Percentiles rank a stretch among this genome's conserved stretches.
Conservation (phyloP, 1,140 invertebrate genomes). For the Philotrypesis tridentata region DNA sequence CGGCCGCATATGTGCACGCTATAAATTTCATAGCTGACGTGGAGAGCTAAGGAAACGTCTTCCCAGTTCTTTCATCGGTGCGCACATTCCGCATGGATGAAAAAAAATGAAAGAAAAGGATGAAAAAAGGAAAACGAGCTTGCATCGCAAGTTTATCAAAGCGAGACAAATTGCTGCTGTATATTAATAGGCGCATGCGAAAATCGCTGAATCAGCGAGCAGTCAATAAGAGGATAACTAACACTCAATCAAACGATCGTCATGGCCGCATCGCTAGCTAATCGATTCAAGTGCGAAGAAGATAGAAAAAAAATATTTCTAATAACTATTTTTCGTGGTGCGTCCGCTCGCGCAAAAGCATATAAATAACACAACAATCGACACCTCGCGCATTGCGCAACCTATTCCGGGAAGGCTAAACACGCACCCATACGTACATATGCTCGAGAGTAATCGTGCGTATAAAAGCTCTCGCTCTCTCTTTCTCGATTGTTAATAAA, state of each 20-base stretch:
- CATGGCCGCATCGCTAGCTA: neutral
- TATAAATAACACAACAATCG: conserved; percentile 40
- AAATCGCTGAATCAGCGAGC: neutral
- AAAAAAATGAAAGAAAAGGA: neutral
- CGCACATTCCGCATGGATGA: neutral
- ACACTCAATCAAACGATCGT: conserved; percentile 14
- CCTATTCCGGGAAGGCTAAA: conserved; percentile 22
- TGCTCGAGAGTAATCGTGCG: neutral
- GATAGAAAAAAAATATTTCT: conserved; percentile 5
- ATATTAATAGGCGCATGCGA: neutral
- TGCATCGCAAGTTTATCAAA: neutral
- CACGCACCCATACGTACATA: neutral
- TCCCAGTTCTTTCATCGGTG: no score
- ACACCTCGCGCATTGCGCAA: conserved; percentile 23
- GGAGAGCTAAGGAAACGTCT: neutral
- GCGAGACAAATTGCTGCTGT: no score
- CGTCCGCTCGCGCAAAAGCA: conserved; percentile 14
- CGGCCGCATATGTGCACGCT: neutral
- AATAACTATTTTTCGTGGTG: conserved; percentile 2
- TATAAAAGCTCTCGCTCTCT: conserved; percentile 8
- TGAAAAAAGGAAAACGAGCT: neutral
- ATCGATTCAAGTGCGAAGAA: neutral
- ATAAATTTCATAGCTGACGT: neutral
- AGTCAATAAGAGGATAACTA: neutral
- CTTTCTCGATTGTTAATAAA: neutral